These are phyloP conservation scores for Diploscapter pachys DNA, from an alignment of 1,140 invertebrate genomes.

Conservation along the genomic window DNA sequence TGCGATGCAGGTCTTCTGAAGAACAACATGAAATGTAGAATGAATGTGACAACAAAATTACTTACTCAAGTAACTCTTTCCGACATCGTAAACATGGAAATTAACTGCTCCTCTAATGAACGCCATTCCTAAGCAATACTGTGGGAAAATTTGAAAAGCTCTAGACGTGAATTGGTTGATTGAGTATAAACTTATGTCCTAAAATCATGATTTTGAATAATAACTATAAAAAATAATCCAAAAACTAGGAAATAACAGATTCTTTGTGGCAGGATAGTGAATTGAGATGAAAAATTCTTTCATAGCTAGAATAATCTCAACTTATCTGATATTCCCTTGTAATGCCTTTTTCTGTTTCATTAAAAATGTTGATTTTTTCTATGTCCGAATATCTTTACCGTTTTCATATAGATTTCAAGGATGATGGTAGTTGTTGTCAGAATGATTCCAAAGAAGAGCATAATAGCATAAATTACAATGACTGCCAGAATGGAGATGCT, in stretches of 20 bases:
- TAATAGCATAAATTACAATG: constrained; percentile 42
- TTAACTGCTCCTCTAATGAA: constrained; percentile 43
- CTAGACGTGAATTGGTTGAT: constrained; percentile 39
- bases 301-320: constrained; percentile 6
- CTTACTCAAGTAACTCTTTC: constrained; percentile 39
- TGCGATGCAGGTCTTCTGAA: constrained; percentile 20
- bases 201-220: not conserved
- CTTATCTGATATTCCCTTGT: not conserved
- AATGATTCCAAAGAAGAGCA: constrained; percentile 51
- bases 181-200: constrained; percentile 33
- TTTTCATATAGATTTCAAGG: constrained; percentile 40
- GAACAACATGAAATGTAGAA: not conserved
- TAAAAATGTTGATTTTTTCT: not conserved
- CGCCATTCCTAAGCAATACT: constrained; percentile 69
- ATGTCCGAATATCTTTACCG: not conserved
- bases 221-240: too few species aligned
- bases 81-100: constrained; percentile 32
- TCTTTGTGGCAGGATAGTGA: too few species aligned
- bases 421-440: constrained; percentile 42
- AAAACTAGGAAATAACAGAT: too few species aligned
- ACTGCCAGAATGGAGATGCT: constrained; percentile 45
- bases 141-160: constrained; percentile 66
- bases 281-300: too few species aligned
- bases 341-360: too few species aligned
- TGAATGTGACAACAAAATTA: not conserved